Conservation (phyloP, 2,113 vertebrate species). For the Rhizomys pruinosus region DNA sequence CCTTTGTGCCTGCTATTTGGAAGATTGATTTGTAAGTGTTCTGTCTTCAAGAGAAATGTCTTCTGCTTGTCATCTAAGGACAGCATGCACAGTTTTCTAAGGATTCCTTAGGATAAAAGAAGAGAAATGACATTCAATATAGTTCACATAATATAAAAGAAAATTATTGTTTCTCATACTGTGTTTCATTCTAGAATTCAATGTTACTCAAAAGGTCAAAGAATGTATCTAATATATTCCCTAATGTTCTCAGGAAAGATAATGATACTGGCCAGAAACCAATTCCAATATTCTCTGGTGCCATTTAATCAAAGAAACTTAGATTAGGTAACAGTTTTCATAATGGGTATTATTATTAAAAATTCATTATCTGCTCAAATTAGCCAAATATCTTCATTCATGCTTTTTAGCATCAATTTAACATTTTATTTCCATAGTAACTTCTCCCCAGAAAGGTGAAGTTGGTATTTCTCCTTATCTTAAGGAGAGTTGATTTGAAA, state of each 20-base stretch:
- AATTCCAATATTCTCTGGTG: conserved; percentile 67
- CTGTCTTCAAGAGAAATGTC: conserved; percentile 50
- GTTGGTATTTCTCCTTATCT: conserved; percentile 48
- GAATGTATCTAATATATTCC: conserved; percentile 73
- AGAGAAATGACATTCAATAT: conserved; percentile 74
- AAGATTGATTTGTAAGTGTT: conserved; percentile 40
- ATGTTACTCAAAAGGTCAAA: conserved; percentile 79
- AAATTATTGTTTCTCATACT: conserved; percentile 72
- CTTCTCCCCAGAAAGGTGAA: conserved; percentile 62
- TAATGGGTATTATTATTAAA: conserved; percentile 75
- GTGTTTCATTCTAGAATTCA: conserved; percentile 75
- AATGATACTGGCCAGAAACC: conserved; percentile 75
- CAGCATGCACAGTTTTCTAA: conserved; percentile 52
- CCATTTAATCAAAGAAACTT: conserved; percentile 78
- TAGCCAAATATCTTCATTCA: conserved; percentile 76
- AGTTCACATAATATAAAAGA: conserved; percentile 72
- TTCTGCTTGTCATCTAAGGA: conserved; percentile 62
- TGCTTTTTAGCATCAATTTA: conserved; percentile 69
- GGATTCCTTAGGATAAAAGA: conserved; percentile 62
- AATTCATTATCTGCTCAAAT: conserved; percentile 77
- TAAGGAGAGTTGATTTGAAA: conserved; percentile 22
- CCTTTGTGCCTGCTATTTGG: conserved; percentile 52
- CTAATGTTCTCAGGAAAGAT: conserved; percentile 80
- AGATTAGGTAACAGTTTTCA: conserved; percentile 74
- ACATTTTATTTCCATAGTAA: conserved; percentile 30